Evolutionary conservation across 2,797 vertebrate species (phyloP), one percentile per base, ranked within the genome.

Genomic region (Smutsia temminckii): DNA sequence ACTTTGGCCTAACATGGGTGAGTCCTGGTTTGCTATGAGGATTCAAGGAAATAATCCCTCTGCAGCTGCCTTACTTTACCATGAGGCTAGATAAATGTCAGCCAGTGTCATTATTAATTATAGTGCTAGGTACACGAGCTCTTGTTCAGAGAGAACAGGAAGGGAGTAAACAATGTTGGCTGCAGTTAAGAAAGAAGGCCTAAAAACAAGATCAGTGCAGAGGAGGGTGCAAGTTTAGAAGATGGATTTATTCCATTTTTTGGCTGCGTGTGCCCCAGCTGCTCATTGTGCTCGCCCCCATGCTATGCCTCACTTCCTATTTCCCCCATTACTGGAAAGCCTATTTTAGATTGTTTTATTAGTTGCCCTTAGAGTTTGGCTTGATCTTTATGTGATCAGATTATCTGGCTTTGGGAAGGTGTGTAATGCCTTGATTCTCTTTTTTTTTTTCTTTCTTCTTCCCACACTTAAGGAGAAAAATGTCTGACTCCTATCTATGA

Each of bases 351-450:
- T 18, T 61, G 46, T 92, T 79, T 51, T 87, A 3, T 32, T 37
- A 23, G 23, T 11, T 68, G 49, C 80, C 81, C 32, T 79, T 95
- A 46, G 69, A 59, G 18, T 64, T 85, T 92, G 64, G 21, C 61
- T 79, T 51, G 32, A 37, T 66, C 34, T 20, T 69, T 42, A 40
- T 11, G 20, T 79, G 29, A 86, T 46, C 34, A 29, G 29, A 71
- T 91, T 81, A n/a, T 75, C 93, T 90, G 64, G 12, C 29, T 95
- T 78, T 91, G 64, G 37, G 11, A 81, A 85, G 21, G 5, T 83
- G 6, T 64, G 29, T 27, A 17, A 93, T 66, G 37, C 25, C 37
- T 63, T 79, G n/a, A 66, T 72, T 84, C 53, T 59, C 46, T 46
- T 46, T 46, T 46, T 46, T 46, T 32, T 85, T 37, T 79, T 61